phyloP scores from a whole-genome alignment of 2,888 invertebrate genomes.

The Orchesella flavescens region DNA sequence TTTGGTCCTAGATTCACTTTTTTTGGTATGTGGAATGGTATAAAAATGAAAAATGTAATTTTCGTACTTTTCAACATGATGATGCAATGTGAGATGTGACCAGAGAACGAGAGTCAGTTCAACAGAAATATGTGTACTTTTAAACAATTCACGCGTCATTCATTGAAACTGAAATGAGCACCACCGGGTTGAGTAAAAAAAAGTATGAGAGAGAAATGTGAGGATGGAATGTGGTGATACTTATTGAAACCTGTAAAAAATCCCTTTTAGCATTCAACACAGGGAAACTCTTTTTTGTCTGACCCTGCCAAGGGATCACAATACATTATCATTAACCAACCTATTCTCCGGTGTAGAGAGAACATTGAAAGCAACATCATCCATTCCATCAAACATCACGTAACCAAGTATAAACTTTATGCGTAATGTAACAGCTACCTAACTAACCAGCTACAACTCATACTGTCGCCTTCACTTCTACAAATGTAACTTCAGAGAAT shows the following conservation, averaged over 20 bases:
- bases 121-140: not conserved
- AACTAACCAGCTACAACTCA: not conserved
- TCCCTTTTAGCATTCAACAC: conserved; percentile 37
- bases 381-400: too few relatives aligned
- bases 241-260: conserved; percentile 44
- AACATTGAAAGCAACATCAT: conserved; percentile 12
- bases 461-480: conserved; percentile 33
- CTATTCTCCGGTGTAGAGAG: conserved; percentile 63
- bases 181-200: not conserved
- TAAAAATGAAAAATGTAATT: too few relatives aligned
- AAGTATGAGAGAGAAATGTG: not conserved
- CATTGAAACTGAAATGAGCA: not conserved
- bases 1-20: too few relatives aligned
- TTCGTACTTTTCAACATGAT: too few relatives aligned
- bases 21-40: too few relatives aligned
- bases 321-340: conserved; percentile 72
- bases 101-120: too few relatives aligned
- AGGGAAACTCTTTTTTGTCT: conserved; percentile 44
- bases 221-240: conserved; percentile 48
- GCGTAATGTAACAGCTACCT: conserved; percentile 22
- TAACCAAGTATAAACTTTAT: not conserved
- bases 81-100: too few relatives aligned
- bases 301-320: conserved; percentile 69
- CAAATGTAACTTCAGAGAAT: conserved; percentile 33
- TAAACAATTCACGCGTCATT: not conserved